Base-by-base conservation (phyloP, 1,140 invertebrate species). In the Zaprionus lachaisei region DNA sequence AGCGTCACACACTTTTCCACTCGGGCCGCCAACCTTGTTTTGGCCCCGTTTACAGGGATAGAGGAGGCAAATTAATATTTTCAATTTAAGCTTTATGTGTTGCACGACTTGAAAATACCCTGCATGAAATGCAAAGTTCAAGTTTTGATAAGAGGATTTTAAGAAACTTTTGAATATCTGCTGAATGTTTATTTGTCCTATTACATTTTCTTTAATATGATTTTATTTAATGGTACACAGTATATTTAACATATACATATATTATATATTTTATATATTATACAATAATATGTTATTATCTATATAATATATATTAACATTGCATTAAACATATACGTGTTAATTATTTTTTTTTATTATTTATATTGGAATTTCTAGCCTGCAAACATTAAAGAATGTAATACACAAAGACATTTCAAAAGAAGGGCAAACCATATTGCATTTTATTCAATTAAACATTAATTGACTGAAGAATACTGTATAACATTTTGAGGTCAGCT, bases 1-100 rank as follows among this genome's bases (percentile, higher is more conserved):
- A 80, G 58, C 67, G 80, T 74, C 80, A 72, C 77, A 80, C 83
- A 65, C 67, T 83, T 75, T 77, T 77, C 31, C 24, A 41, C 44
- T 54, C 34, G 55, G 54, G 31, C 54, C 61, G 70, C 60, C 72
- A 75, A 69, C 65, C 38, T 54, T 79, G 65, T 61, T 62, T 62
- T 44, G 56, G 47, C 2, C 56, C 51, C 49, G 20, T 63, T 38
- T 15, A 17, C 34, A 26, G 12, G 12, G 38, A 17, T 47, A 26
- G 22, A 34, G 58, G 57, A 34, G 58, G 57, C 34, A 72, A 77
- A 77, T 72, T 72, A 72, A 38, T 72, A 77, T 66, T 73, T 63
- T 14, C 20, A 9, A 14, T 11, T 12, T 24, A 24, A 11, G 9
- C 9, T 2, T 5, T 5, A 4, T 4, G 20, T 15, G 0, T 1